Percentiles rank a stretch among this genome's conserved stretches.
These are phyloP conservation scores for Hyperoplus lanceolatus DNA, from an alignment of 2,797 vertebrate species.

Conservation along the genomic window DNA sequence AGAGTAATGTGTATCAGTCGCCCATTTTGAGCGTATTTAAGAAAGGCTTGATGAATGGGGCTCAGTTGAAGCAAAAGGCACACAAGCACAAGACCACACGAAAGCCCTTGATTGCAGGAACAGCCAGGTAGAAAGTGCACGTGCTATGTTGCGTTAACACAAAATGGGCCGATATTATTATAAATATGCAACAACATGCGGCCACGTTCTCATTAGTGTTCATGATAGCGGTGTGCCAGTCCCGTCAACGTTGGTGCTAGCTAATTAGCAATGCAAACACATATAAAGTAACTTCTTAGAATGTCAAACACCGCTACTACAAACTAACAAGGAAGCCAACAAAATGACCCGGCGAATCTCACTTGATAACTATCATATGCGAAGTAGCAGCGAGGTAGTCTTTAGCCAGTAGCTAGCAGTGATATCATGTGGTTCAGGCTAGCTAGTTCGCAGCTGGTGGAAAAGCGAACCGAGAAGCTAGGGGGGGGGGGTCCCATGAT, in stretches of 20 bases:
- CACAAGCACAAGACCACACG: not conserved
- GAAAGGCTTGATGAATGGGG: not conserved
- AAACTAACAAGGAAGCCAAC: not conserved
- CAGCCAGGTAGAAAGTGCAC: not conserved
- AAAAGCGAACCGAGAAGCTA: constrained; percentile 10
- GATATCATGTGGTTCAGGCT: constrained; percentile 17
- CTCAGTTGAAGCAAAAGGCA: not conserved
- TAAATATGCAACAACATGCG: not conserved
- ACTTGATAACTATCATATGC: not conserved
- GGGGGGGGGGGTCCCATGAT: constrained; percentile 1
- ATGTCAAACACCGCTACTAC: not conserved
- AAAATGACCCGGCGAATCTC: rapidly evolving
- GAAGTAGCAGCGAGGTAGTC: not conserved
- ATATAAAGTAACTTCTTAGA: not conserved
- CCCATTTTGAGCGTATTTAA: too few species aligned
- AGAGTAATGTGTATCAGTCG: not conserved
- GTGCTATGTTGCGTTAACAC: not conserved
- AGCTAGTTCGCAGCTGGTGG: constrained; percentile 36
- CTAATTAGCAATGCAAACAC: constrained; percentile 59
- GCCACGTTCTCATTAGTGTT: not conserved
- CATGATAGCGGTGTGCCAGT: not conserved
- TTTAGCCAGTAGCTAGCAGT: constrained; percentile 35
- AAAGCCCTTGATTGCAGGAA: not conserved
- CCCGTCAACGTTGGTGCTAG: not conserved
- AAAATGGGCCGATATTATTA: not conserved